phyloP scores from a whole-genome alignment of 2,113 vertebrate genomes.

The Albula goreensis region DNA sequence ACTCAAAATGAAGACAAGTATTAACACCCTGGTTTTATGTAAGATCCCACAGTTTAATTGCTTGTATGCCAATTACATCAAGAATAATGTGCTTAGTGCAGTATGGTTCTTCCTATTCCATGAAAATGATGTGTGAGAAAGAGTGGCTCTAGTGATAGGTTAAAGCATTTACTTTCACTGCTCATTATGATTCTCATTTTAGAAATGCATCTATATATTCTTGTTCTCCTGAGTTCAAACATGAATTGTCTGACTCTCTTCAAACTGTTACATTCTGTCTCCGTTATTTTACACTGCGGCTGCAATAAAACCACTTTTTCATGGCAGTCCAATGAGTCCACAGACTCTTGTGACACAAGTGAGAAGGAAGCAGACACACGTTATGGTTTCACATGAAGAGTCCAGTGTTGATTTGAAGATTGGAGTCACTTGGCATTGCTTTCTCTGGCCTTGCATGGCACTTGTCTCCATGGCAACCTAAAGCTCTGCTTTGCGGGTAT shows the following conservation, averaged over 20 bases:
- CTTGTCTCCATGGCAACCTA: constrained; percentile 69
- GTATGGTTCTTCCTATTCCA: too few relatives aligned
- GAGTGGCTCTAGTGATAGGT: too few relatives aligned
- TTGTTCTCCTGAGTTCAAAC: not conserved
- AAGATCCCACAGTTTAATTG: too few relatives aligned
- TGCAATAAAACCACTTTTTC: not conserved
- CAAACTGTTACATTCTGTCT: too few relatives aligned
- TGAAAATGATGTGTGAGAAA: too few relatives aligned
- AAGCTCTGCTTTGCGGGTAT: constrained; percentile 51
- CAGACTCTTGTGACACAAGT: not conserved
- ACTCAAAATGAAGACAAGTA: not conserved
- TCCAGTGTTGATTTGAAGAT: constrained; percentile 44
- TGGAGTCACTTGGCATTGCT: constrained; percentile 62
- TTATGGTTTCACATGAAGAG: constrained; percentile 28
- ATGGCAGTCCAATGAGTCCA: not conserved
- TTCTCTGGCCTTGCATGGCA: constrained; percentile 61
- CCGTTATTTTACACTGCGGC: not conserved
- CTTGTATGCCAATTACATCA: too few relatives aligned
- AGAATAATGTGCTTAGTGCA: too few relatives aligned
- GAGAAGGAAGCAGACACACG: not conserved
- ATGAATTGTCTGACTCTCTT: not conserved
- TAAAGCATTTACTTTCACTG: too few relatives aligned
- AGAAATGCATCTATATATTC: not conserved
- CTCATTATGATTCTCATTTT: too few relatives aligned
- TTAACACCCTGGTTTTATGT: too few relatives aligned